Percentiles rank a stretch among this genome's conserved stretches.
phyloP scores from a whole-genome alignment of 1,140 invertebrate genomes.

The Hirudo medicinalis region DNA sequence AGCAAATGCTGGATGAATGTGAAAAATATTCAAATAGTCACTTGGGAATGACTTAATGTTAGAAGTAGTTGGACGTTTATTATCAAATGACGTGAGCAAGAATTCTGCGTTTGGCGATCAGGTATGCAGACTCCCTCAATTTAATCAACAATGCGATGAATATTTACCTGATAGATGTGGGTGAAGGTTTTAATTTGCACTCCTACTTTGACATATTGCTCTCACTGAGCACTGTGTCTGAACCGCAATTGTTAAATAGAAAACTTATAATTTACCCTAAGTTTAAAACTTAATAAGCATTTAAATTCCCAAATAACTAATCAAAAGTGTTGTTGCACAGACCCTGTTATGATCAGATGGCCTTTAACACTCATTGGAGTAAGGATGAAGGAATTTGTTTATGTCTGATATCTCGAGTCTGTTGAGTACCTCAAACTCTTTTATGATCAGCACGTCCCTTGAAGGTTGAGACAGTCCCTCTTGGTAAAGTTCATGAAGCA shows the following conservation, averaged over 20 bases:
- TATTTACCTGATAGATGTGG: slow-evolving; percentile 65
- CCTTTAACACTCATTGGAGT: slow-evolving; percentile 60
- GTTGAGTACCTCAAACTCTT: slow-evolving; percentile 79
- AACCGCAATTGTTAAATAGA: too few relatives aligned
- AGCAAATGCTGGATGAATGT: too few relatives aligned
- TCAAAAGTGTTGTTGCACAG: slow-evolving; percentile 25
- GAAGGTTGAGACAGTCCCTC: slow-evolving; percentile 38
- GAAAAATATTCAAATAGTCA: too few relatives aligned
- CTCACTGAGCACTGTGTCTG: slow-evolving; percentile 7
- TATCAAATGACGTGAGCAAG: too few relatives aligned
- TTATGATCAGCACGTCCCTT: slow-evolving; percentile 69
- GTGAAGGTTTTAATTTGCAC: slow-evolving; percentile 69
- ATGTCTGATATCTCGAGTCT: slow-evolving; percentile 68
- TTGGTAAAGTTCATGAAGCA: too few relatives aligned
- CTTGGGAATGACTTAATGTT: too few relatives aligned
- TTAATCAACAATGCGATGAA: background rate
- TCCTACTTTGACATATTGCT: slow-evolving; percentile 56
- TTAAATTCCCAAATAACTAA: too few relatives aligned
- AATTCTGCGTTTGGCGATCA: too few relatives aligned
- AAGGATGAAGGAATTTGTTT: slow-evolving; percentile 87
- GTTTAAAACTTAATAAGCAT: too few relatives aligned
- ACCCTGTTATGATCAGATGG: slow-evolving; percentile 77
- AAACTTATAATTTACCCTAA: too few relatives aligned
- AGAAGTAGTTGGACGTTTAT: too few relatives aligned
- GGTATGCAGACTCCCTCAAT: background rate